Conservation (phyloP, 2,797 vertebrate species). For the Botia kubotai region DNA sequence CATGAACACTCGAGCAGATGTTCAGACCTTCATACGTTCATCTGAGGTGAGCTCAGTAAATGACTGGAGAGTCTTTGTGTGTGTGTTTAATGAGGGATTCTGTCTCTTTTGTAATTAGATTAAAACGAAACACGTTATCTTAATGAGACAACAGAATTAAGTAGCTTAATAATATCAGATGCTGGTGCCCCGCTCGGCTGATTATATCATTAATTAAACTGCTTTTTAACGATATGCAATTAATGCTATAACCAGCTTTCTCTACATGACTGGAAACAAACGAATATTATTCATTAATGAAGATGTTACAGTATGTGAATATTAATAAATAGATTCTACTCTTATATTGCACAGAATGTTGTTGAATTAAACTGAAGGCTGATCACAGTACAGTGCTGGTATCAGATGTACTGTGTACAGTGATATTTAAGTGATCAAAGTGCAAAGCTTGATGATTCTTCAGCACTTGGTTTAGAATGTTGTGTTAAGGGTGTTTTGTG, state of each 20-base stretch:
- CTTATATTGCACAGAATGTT: background rate
- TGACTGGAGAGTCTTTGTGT: constrained; percentile 14
- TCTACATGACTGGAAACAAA: constrained; percentile 38
- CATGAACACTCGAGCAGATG: constrained; percentile 12
- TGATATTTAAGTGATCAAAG: no score
- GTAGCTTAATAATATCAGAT: constrained; percentile 54
- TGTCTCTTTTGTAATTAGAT: constrained; percentile 56
- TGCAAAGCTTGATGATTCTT: no score
- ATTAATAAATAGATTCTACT: constrained; percentile 35
- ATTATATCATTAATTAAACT: constrained; percentile 59
- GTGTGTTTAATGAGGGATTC: constrained; percentile 46
- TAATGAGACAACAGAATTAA: constrained; percentile 52
- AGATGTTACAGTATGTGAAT: constrained; percentile 46
- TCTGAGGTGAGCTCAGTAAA: background rate
- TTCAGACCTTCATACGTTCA: background rate
- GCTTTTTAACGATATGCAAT: constrained; percentile 56
- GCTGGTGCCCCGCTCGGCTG: constrained; percentile 49
- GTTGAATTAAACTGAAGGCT: background rate
- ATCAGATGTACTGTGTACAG: no score
- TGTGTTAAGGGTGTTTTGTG: background rate
- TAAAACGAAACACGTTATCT: constrained; percentile 54
- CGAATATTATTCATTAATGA: constrained; percentile 52
- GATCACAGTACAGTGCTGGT: background rate
- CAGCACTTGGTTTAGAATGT: no score
- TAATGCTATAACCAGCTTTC: constrained; percentile 47